Evolutionary conservation across 1,140 invertebrate genomes (phyloP), one percentile per base, ranked within the genome.

Genomic region (Dendrolimus kikuchii): DNA sequence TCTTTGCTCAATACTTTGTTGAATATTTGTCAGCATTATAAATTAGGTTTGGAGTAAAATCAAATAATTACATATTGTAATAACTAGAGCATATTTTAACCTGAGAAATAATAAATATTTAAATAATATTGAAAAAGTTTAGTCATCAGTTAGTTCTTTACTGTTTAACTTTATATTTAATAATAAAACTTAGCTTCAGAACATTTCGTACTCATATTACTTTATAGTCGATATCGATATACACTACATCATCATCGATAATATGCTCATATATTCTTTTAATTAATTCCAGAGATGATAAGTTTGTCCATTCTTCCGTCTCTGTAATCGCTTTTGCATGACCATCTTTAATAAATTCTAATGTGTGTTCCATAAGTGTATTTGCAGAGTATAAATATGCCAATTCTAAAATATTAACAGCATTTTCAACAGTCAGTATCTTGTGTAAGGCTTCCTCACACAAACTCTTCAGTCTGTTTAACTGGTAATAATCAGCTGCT

Each of bases 311-410:
- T 5, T 77, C 80, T 40, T 81, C 73, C 50, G 83, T 86, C 42
- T 80, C 82, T 10, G 74, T 82, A 7, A 86, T 82, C 8, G 82
- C 62, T 55, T 71, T 74, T 4, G 80, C 80, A 64, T 84, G 77
- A 6, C 83, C 83, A 60, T 86, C 81, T 55, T 84, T 86, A 9
- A 86, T 82, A 44, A 83, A 86, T 55, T 84, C 78, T n/a, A 86
- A 62, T 4, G 78, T 79, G 5, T 69, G 60, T 51, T 78, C 61
- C 43, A 82, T 81, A 2, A 86, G 52, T 4, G 55, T 63, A 47
- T 64, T 74, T 4, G 81, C 83, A n/a, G 80, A 81, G 57, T 85
- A 78, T 44, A 86, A 62, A 49, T 83, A 77, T 6, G 83, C 83
- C 44, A 86, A 61, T 50, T 83, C 73, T 5, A 86, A 49, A 4